Percentiles rank a stretch among this genome's conserved stretches.
Conservation (phyloP, 2,797 vertebrate species). For the Gobionotothen gibberifrons region DNA sequence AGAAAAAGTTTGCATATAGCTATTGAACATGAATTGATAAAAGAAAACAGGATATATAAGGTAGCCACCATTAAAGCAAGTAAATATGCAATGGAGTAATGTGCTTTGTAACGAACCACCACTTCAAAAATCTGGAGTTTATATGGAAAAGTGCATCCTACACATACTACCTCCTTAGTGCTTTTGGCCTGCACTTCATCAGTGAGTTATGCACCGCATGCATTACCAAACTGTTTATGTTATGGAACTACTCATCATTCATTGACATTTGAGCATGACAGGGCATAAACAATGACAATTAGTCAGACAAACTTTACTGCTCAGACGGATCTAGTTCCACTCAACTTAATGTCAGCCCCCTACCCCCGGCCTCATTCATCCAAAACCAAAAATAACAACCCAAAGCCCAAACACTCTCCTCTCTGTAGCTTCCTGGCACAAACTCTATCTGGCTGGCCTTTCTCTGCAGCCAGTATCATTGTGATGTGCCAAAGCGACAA, state of each 20-base stretch:
- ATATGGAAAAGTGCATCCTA: background rate
- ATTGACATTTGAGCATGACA: constrained; percentile 58
- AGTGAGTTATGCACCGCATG: background rate
- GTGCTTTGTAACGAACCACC: background rate
- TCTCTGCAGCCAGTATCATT: constrained; percentile 75
- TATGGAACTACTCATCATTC: constrained; percentile 18
- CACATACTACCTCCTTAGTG: background rate
- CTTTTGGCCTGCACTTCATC: constrained; percentile 4
- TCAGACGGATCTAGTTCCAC: constrained; percentile 71
- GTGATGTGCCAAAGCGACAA: constrained; percentile 78
- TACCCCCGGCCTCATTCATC: constrained; percentile 60
- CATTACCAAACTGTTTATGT: constrained; percentile 14
- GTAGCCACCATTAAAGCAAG: background rate
- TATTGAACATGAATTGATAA: background rate
- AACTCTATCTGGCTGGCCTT: constrained; percentile 79
- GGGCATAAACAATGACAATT: constrained; percentile 55
- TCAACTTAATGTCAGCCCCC: constrained; percentile 69
- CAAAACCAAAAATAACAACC: constrained; percentile 73
- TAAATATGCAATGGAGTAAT: background rate
- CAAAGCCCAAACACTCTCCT: constrained; percentile 72
- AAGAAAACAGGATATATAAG: background rate
- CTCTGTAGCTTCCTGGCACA: constrained; percentile 73
- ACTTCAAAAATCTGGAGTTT: background rate
- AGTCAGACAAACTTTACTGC: constrained; percentile 60
- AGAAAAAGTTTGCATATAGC: background rate